A percentile compares a stretch with the other conserved stretches of the same genome.
These are phyloP conservation scores for Myrmecophaga tridactyla DNA, from an alignment of 2,113 vertebrate genomes.

Conservation along the genomic window DNA sequence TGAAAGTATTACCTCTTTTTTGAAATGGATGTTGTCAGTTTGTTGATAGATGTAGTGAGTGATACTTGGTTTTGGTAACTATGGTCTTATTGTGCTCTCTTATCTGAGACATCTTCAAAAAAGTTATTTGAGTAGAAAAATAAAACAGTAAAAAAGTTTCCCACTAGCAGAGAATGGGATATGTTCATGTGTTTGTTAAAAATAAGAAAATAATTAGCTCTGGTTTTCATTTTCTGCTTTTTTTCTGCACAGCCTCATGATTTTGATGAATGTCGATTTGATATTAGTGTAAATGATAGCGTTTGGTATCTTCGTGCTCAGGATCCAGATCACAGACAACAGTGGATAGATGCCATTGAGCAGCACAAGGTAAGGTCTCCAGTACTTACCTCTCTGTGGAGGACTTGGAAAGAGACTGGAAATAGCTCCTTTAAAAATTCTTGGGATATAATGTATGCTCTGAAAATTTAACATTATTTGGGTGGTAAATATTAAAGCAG, in stretches of 20 bases:
- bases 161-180: not conserved
- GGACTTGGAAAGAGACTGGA: not conserved
- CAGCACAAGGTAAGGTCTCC: constrained; percentile 91
- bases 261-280: constrained; percentile 98
- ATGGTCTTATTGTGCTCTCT: not conserved
- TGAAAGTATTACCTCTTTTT: constrained; percentile 32
- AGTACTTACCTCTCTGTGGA: not conserved
- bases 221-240: constrained; percentile 59
- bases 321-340: constrained; percentile 93
- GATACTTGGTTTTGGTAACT: constrained; percentile 27
- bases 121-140: constrained; percentile 41
- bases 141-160: not conserved
- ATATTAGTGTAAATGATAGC: constrained; percentile 98
- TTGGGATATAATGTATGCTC: not conserved
- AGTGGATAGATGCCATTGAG: constrained; percentile 97
- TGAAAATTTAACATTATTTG: constrained; percentile 17
- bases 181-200: constrained; percentile 31
- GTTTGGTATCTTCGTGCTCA: constrained; percentile 98
- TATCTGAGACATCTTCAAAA: constrained; percentile 31
- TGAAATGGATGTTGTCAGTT: not conserved
- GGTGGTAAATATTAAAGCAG: constrained; percentile 14
- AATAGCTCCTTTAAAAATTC: not conserved
- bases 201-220: constrained; percentile 46
- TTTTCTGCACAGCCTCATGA: constrained; percentile 91
- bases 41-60: constrained; percentile 18